A percentile compares a stretch with the other conserved stretches of the same genome.
Conservation (phyloP, 2,797 vertebrate species). For the Florisuga fusca region DNA sequence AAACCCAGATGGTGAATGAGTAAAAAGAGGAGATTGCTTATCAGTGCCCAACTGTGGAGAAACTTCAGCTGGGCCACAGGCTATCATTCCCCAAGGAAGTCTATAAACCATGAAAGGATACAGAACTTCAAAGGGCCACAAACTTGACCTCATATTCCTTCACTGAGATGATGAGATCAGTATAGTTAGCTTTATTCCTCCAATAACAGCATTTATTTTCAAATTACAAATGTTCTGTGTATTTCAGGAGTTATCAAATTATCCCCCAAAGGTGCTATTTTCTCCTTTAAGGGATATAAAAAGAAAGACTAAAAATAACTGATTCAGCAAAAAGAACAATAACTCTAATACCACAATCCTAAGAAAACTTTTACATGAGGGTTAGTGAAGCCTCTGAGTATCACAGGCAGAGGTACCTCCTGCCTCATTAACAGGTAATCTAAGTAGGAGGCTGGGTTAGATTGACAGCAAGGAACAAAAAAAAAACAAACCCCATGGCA, state of each 20-base stretch:
- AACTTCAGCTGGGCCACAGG: background rate
- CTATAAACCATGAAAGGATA: background rate
- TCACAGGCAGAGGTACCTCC: background rate
- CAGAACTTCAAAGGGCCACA: background rate
- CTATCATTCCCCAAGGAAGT: background rate
- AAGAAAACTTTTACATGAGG: background rate
- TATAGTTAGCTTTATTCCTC: background rate
- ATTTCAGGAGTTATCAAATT: background rate
- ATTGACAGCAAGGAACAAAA: background rate
- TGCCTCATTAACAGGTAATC: background rate
- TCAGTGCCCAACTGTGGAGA: background rate
- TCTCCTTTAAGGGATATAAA: background rate
- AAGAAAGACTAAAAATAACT: background rate
- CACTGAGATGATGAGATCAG: background rate
- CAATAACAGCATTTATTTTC: background rate
- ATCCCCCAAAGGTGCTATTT: background rate
- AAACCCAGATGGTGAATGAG: background rate
- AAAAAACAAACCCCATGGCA: background rate
- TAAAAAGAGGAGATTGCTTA: background rate
- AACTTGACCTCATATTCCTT: background rate
- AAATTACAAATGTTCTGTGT: background rate
- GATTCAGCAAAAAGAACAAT: background rate
- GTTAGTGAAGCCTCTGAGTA: background rate
- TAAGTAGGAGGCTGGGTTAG: background rate
- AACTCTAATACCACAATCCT: background rate